A percentile compares a stretch with the other conserved stretches of the same genome.
phyloP scores from a whole-genome alignment of 2,797 vertebrate genomes.

The Neoniphon sammara region DNA sequence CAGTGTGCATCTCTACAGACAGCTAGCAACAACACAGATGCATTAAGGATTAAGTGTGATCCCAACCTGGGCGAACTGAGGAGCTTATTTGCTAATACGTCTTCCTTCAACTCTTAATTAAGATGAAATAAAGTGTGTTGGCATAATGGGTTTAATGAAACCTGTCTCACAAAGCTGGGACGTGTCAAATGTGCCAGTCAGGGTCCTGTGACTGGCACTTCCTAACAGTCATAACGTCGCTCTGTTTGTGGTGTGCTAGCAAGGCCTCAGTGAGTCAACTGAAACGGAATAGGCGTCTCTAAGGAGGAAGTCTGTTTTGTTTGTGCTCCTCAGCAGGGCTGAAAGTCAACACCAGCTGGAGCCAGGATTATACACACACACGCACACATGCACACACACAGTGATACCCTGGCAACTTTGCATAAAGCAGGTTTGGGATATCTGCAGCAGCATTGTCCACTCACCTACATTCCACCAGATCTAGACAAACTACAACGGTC shows the following conservation, averaged over 20 bases:
- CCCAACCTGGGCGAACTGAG: not conserved
- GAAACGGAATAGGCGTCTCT: constrained; percentile 40
- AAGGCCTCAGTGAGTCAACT: constrained; percentile 43
- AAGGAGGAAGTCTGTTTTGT: constrained; percentile 40
- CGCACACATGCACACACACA: not conserved
- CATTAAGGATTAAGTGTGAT: constrained; percentile 5
- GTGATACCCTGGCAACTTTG: not conserved
- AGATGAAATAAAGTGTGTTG: not conserved
- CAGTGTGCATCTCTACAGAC: too few species aligned
- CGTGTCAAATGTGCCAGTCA: constrained; percentile 17
- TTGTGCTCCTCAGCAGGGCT: constrained; percentile 44
- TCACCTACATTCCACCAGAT: not conserved
- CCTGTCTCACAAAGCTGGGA: constrained; percentile 14
- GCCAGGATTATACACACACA: constrained; percentile 12
- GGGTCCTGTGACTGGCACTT: constrained; percentile 11
- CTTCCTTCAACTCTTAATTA: not conserved
- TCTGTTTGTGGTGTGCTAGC: constrained; percentile 45
- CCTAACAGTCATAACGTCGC: constrained; percentile 18
- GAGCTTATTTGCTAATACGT: not conserved
- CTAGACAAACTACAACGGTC: not conserved
- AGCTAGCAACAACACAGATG: constrained; percentile 36
- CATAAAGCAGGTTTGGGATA: constrained; percentile 21
- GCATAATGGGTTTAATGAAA: constrained; percentile 9
- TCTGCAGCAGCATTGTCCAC: not conserved
- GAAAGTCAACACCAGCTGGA: constrained; percentile 51